Base-by-base conservation (phyloP, 1,140 invertebrate genomes). In the Nasonia vitripennis region DNA sequence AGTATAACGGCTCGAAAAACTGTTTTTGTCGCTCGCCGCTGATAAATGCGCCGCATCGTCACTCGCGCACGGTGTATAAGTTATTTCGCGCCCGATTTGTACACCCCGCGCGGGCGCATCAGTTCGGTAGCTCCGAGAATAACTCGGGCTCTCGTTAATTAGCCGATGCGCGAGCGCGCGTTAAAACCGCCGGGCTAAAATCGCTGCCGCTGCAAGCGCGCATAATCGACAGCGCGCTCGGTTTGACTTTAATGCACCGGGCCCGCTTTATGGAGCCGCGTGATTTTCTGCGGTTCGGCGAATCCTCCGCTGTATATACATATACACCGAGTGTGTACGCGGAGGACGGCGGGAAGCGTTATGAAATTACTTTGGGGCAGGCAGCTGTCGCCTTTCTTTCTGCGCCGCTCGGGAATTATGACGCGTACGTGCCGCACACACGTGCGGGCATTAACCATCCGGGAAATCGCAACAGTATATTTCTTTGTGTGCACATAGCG, bases 1-100 rank as follows among this genome's bases (percentile, higher is more conserved):
- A 55, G 51, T 17, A 20, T 27, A 27, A 27, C 51, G 4, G 51
- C 51, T 55, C 17, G 17, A 62, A 62, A 62, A 62, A 20, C 55
- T 62, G 55, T n/a, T 62, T 62, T 62, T 62, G 55, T 62, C 55
- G n/a, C 55, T 6, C 34, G 55, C 34, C 34, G 55, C 27, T 2
- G 3, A 71, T 12, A 71, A 71, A 67, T 67, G 62, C 62, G 27
- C 27, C 3, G 23, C 68, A n/a, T 27, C 6, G n/a, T 7, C 68
- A 37, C 0, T 9, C 4, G 12, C 68, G 68, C 11, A 70, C 67
- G 68, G 10, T 27, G 68, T 62, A 27, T 27, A 20, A 78, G 84
- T 77, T 81, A 85, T 85, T 85, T 85, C 78, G 78, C 79, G 84
- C n/a, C 51, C 71, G 78, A 85, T 80, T 85, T 85, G 55, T 62